Conservation (phyloP, 2,888 invertebrate species). For the Apodemia mormo region DNA sequence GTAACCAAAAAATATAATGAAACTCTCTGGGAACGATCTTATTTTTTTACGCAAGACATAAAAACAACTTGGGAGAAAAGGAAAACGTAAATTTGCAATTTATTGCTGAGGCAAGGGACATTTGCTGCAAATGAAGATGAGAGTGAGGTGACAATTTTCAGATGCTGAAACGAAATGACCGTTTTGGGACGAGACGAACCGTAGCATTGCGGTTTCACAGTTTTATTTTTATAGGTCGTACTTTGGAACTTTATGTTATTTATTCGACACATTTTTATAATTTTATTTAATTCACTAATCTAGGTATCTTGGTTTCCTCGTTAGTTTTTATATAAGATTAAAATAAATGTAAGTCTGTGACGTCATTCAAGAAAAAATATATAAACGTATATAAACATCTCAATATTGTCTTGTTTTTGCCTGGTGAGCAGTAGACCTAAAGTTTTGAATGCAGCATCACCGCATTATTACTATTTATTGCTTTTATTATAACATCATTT, state of each 20-base stretch:
- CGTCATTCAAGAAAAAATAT: slow-evolving; percentile 27
- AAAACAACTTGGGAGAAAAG: slow-evolving; percentile 61
- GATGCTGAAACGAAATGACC: slow-evolving; percentile 65
- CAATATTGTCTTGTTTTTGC: not conserved
- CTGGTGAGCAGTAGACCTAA: too few species aligned
- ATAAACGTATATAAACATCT: slow-evolving; percentile 24
- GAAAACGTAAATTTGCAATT: slow-evolving; percentile 74
- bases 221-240: slow-evolving; percentile 54
- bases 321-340: slow-evolving; percentile 18
- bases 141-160: slow-evolving; percentile 76
- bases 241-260: slow-evolving; percentile 20
- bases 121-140: slow-evolving; percentile 79
- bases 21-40: slow-evolving; percentile 10
- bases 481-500: slow-evolving; percentile 41
- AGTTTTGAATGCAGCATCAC: too few species aligned
- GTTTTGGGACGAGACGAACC: slow-evolving; percentile 54
- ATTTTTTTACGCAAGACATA: slow-evolving; percentile 17
- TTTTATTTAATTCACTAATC: not conserved
- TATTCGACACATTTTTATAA: slow-evolving; percentile 10
- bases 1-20: slow-evolving; percentile 12
- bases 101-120: slow-evolving; percentile 68
- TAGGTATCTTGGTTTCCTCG: not conserved
- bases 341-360: slow-evolving; percentile 22
- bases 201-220: slow-evolving; percentile 50
- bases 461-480: too few species aligned